phyloP scores from a whole-genome alignment of 2,113 vertebrate species.

The Lepus americanus region DNA sequence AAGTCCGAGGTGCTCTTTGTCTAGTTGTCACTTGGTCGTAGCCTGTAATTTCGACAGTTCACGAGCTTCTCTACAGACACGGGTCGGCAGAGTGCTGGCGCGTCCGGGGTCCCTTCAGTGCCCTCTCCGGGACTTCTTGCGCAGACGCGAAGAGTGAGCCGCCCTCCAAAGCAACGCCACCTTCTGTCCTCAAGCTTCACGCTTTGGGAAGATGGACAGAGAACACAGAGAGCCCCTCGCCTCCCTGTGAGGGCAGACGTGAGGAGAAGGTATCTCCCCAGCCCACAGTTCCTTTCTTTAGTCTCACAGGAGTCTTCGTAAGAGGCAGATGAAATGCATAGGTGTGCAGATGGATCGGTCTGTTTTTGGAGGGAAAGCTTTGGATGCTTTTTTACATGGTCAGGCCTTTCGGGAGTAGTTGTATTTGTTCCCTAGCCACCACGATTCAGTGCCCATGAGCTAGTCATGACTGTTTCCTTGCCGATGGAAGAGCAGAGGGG shows the following conservation, averaged over 20 bases:
- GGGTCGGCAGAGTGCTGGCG: slow-evolving; percentile 46
- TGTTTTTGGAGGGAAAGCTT: not conserved
- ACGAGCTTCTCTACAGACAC: slow-evolving; percentile 57
- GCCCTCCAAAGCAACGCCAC: not conserved
- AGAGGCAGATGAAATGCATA: not conserved
- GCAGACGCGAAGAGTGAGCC: slow-evolving; percentile 25
- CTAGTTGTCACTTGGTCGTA: slow-evolving; percentile 66
- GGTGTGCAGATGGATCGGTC: slow-evolving; percentile 9
- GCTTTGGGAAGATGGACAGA: slow-evolving; percentile 10
- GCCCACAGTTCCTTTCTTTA: slow-evolving; percentile 33
- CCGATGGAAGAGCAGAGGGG: not conserved
- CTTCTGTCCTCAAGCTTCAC: slow-evolving; percentile 10
- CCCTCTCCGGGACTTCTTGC: slow-evolving; percentile 31
- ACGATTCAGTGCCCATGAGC: not conserved
- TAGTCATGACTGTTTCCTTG: slow-evolving; percentile 40
- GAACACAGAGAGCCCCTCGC: slow-evolving; percentile 38
- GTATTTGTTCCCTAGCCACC: not conserved
- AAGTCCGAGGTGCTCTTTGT: slow-evolving; percentile 58
- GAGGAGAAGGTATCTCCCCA: slow-evolving; percentile 18
- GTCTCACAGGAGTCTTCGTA: not conserved
- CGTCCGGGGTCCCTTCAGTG: not conserved
- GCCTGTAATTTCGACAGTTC: slow-evolving; percentile 37
- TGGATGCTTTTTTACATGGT: not conserved
- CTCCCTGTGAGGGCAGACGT: slow-evolving; percentile 26
- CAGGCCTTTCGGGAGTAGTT: not conserved